A percentile compares a stretch with the other conserved stretches of the same genome.
phyloP scores from a whole-genome alignment of 2,797 vertebrate genomes.

The Euthynnus affinis region DNA sequence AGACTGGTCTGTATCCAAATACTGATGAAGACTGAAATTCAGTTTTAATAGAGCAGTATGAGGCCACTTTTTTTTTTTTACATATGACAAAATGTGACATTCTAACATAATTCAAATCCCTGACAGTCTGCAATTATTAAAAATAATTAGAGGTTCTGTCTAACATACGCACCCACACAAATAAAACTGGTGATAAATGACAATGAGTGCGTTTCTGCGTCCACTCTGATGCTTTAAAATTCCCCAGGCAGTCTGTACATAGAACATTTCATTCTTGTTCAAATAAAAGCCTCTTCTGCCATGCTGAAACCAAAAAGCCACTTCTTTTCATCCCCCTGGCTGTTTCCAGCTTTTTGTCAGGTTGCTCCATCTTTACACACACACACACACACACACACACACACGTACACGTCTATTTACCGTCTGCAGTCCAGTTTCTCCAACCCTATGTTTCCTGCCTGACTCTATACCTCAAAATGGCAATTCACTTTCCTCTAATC shows the following conservation, averaged over 20 bases:
- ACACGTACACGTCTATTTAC: slow-evolving; percentile 19
- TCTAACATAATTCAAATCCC: too few relatives aligned
- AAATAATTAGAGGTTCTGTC: too few relatives aligned
- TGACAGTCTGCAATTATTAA: too few relatives aligned
- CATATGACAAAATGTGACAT: background rate
- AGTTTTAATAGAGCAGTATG: background rate
- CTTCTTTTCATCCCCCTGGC: background rate
- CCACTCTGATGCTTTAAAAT: background rate
- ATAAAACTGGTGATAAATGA: too few relatives aligned
- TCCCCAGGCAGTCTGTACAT: background rate
- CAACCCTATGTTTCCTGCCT: slow-evolving; percentile 48
- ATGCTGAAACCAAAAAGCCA: background rate
- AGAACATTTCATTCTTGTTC: background rate
- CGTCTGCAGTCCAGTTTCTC: slow-evolving; percentile 31
- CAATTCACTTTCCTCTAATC: slow-evolving; percentile 81
- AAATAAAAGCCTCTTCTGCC: slow-evolving; percentile 14
- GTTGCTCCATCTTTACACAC: background rate
- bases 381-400: too few relatives aligned
- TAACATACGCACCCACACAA: too few relatives aligned
- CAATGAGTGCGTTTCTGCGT: too few relatives aligned
- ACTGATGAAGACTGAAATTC: background rate
- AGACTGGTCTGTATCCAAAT: slow-evolving; percentile 2
- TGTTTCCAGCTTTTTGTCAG: background rate
- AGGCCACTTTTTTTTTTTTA: background rate
- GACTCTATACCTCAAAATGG: slow-evolving; percentile 64